Base-by-base conservation (phyloP, 2,113 vertebrate genomes). In the Cnemophilus loriae region DNA sequence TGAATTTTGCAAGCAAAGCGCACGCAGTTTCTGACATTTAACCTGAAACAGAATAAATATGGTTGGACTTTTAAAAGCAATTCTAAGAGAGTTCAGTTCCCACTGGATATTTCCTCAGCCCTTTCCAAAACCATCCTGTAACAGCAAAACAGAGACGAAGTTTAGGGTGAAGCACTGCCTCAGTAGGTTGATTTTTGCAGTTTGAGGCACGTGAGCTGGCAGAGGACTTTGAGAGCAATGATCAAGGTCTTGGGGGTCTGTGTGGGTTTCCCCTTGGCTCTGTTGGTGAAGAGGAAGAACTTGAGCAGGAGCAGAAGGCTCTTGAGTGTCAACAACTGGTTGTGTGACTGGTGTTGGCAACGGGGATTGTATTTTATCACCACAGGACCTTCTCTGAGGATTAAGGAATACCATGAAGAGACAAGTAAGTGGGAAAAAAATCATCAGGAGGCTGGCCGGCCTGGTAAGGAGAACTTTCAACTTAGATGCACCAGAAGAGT, bases 231-330 rank as follows among this genome's bases (percentile, higher is more conserved):
- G 26, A 53, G 27, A 23, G 1, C 11, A 70, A 17, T 16, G 22
- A 15, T 28, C 20, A 74, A 52, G 44, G 3, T 2, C 18, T 35
- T 47, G 32, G 4, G 6, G 1, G 3, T 35, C 19, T 5, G 1
- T 8, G 2, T n/a, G 5, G 11, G 37, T 87, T 94, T 74, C 13
- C 32, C 10, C 28, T 74, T 50, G 27, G 18, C 23, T 63, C 18
- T 55, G 1, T 3, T 47, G 17, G 12, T 49, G 23, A 63, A 5
- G 7, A 3, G 8, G 5, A 75, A 68, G 35, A 59, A 15, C 16
- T 2, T 63, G 13, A 75, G 22, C 1, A 7, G 6, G 4, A 89
- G 10, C 10, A 75, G 39, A 59, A 1, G 4, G 42, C 41, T 42
- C 20, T 23, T 59, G n/a, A 67, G 3, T 30, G 19, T n/a, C 56